A percentile compares a stretch with the other conserved stretches of the same genome.
Evolutionary conservation across 2,113 vertebrate genomes (phyloP).

Genomic region (Corynorhinus townsendii): DNA sequence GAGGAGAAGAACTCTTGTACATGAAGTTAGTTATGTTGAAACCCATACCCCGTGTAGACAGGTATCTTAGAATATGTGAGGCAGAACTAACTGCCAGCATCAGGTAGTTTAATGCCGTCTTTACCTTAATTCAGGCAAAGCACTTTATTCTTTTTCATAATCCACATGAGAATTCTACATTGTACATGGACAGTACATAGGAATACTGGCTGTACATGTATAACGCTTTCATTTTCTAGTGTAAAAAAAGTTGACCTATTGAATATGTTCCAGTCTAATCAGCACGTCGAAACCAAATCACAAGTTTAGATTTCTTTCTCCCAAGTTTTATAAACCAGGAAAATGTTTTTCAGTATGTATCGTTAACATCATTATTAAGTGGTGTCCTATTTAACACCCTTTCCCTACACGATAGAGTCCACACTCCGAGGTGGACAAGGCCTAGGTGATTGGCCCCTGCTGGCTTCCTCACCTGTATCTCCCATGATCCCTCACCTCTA

Average conservation of each 20-base stretch:
- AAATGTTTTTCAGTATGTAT: not conserved
- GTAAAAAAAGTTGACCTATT: not conserved
- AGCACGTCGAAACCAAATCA: not conserved
- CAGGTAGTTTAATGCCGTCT: not conserved
- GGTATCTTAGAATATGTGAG: not conserved
- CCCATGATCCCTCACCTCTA: no score
- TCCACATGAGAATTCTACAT: not conserved
- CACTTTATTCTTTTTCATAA: not conserved
- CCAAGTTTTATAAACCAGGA: not conserved
- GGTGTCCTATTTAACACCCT: not conserved
- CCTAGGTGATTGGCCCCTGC: not conserved
- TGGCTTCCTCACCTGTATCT: not conserved
- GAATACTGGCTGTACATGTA: not conserved
- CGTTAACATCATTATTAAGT: not conserved
- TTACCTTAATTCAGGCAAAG: not conserved
- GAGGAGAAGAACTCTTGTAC: not conserved
- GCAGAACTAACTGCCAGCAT: not conserved
- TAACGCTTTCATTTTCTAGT: slow-evolving; percentile 27
- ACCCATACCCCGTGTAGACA: rapidly evolving
- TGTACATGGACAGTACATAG: not conserved
- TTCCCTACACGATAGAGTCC: not conserved
- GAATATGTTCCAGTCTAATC: not conserved
- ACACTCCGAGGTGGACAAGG: not conserved
- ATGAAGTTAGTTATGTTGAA: not conserved
- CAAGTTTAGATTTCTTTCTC: not conserved